Evolutionary conservation across 2,113 vertebrate species (phyloP).

Genomic region (Trogon surrucura): DNA sequence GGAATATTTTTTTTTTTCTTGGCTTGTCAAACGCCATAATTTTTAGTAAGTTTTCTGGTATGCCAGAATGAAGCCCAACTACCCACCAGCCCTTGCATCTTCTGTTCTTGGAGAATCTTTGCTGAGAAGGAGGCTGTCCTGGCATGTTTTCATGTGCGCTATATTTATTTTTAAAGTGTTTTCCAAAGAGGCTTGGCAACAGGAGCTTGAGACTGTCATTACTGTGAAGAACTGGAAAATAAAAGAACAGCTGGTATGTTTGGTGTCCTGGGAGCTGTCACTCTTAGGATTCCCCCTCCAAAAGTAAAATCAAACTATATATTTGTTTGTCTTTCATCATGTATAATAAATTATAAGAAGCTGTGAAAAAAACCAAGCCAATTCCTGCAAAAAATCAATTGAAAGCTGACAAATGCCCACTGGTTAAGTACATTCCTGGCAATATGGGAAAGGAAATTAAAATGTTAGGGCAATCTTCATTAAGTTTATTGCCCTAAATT

Average conservation of each 20-base stretch:
- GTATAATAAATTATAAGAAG: conserved; percentile 19
- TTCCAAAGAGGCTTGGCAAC: conserved; percentile 25
- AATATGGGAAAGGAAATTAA: background rate
- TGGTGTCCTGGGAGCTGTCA: conserved; percentile 19
- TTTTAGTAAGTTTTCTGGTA: background rate
- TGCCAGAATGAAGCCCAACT: background rate
- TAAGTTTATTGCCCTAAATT: background rate
- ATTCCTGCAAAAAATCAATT: background rate
- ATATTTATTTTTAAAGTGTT: conserved; percentile 28
- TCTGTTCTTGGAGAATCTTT: background rate
- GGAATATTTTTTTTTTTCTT: background rate
- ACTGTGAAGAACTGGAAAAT: background rate
- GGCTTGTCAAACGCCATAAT: background rate
- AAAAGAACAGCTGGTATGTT: conserved; percentile 36
- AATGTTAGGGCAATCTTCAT: background rate
- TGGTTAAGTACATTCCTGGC: background rate
- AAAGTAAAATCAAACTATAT: conserved; percentile 34
- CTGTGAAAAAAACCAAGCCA: conserved; percentile 13
- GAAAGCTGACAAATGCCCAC: background rate
- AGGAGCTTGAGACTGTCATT: background rate
- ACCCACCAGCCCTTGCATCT: background rate
- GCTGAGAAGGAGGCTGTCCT: background rate
- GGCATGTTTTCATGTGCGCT: conserved; percentile 21
- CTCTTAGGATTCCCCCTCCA: conserved; percentile 10
- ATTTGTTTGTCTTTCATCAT: conserved; percentile 35